phyloP scores from a whole-genome alignment of 2,797 vertebrate species.

The Rhynchonycteris naso region DNA sequence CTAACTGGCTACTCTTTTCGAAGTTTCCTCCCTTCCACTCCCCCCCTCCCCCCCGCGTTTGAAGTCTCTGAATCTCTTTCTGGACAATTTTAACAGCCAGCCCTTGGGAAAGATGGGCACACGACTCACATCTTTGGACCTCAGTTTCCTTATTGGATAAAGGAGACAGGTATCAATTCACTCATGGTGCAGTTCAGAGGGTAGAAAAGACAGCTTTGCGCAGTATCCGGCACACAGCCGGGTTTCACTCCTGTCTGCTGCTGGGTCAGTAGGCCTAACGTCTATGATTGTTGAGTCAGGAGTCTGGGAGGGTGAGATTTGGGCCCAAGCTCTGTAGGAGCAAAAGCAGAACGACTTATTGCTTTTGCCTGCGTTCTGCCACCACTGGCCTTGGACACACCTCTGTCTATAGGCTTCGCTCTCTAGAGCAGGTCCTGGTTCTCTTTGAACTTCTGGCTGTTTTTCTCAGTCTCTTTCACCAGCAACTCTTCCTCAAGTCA shows the following conservation, averaged over 20 bases:
- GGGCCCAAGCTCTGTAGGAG: background rate
- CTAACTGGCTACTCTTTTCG: background rate
- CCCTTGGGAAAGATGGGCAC: background rate
- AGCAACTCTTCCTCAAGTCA: background rate
- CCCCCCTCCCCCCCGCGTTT: too few species aligned
- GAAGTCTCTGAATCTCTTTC: background rate
- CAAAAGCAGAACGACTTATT: background rate
- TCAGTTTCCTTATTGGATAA: background rate
- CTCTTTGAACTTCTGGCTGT: background rate
- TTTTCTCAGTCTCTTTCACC: background rate
- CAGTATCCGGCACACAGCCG: rapidly evolving
- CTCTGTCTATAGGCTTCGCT: background rate
- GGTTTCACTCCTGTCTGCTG: too few species aligned
- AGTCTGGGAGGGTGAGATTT: background rate
- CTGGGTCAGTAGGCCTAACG: too few species aligned
- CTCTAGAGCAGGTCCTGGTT: background rate
- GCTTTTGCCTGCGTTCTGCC: background rate
- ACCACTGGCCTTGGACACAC: background rate
- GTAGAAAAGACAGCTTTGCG: background rate
- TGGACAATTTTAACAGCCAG: background rate
- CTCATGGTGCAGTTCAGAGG: background rate
- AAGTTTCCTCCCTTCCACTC: background rate
- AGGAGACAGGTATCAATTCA: background rate
- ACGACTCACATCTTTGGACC: background rate
- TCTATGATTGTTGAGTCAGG: background rate